Base-by-base conservation (phyloP, 2,113 vertebrate species). In the Anolis carolinensis region DNA sequence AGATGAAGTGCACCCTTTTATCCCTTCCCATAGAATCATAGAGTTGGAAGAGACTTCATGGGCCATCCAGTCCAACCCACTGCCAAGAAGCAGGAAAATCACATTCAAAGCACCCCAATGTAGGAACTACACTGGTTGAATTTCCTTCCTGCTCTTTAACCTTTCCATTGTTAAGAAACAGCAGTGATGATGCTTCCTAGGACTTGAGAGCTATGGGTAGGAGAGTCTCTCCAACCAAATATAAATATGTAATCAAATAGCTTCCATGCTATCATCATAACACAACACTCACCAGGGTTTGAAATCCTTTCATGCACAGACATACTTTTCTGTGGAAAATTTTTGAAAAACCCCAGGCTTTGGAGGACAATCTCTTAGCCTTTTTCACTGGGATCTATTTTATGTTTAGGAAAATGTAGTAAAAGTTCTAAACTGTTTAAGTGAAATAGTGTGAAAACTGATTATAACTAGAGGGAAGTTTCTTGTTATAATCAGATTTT, bases 401-500 rank as follows among this genome's bases (percentile, higher is more conserved):
- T 84, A 74, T 39, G 13, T 86, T 34, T 86, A 36, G n/a, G 73
- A 32, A 73, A 80, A 50, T 34, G 6, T 18, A 75, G 30, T 63
- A 59, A 36, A 52, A 81, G n/a, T 81, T 23, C 78, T 62, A 81
- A 75, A 81, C 14, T 67, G 71, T 52, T 76, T 65, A 27, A 76
- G 48, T 86, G 59, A 81, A 81, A 74, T 52, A 75, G n/a, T 81
- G 44, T 81, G 71, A 81, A 81, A 81, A 86, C 65, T 81, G 85
- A 81, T 67, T 65, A 75, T 75, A 71, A 52, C 44, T 79, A 52
- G 48, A 86, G 25, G 62, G 71, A 75, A 36, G 13, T 75, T 20
- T 67, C 44, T 81, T 14, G 4, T 74, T 67, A 36, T 81, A 86
- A 86, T 86, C 71, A 75, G 85, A 74, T 86, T 86, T 86, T 75